A percentile compares a stretch with the other conserved stretches of the same genome.
phyloP scores from a whole-genome alignment of 2,113 vertebrate genomes.

The Lepus timidus region DNA sequence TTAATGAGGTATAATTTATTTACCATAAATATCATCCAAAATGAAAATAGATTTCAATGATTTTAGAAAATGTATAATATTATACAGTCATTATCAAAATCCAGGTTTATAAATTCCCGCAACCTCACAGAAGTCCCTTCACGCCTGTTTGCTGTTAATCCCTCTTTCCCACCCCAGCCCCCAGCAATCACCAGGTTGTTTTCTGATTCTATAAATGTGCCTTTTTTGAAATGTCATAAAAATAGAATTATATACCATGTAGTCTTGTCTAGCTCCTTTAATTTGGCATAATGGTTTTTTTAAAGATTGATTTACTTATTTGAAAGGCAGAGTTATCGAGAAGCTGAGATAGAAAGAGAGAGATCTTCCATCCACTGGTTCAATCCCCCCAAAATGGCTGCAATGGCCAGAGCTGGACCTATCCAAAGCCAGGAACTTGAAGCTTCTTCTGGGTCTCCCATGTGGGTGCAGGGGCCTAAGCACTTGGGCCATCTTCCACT shows the following conservation, averaged over 20 bases:
- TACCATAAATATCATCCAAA: conserved; percentile 1
- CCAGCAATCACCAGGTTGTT: not conserved
- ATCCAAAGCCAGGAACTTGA: no score
- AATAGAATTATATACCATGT: not conserved
- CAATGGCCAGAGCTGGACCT: no score
- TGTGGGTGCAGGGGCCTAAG: no score
- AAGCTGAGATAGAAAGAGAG: no score
- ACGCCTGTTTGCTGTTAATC: not conserved
- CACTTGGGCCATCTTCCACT: no score
- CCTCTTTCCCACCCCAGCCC: not conserved
- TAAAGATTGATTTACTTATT: no score
- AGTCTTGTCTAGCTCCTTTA: conserved; percentile 28
- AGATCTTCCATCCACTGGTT: no score
- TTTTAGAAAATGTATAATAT: conserved; percentile 36
- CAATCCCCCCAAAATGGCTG: no score
- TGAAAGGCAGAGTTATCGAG: no score
- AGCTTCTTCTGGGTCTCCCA: no score
- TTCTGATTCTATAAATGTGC: conserved; percentile 45
- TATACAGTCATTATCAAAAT: conserved; percentile 42
- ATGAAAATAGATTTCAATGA: not conserved
- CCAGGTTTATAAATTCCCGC: conserved; percentile 9
- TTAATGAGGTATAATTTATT: conserved; percentile 33
- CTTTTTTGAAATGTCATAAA: not conserved
- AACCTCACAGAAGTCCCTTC: not conserved
- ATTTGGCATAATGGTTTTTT: not conserved